phyloP scores from a whole-genome alignment of 2,797 vertebrate species.

The Siniperca undulata region DNA sequence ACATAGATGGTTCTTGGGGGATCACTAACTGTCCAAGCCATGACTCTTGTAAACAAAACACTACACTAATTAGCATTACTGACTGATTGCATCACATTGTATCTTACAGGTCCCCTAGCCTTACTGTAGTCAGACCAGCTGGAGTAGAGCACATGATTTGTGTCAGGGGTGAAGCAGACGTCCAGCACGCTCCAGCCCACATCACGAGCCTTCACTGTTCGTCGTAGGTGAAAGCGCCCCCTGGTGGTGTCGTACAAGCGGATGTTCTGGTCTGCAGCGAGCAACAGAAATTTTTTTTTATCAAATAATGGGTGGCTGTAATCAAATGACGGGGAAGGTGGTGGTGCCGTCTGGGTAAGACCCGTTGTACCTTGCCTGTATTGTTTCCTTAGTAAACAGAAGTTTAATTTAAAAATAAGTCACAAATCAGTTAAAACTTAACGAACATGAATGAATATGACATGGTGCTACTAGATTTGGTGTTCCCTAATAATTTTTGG shows the following conservation, averaged over 20 bases:
- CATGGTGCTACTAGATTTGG: neutral
- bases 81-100: neutral
- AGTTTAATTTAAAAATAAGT: slow-evolving; percentile 2
- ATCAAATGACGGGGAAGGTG: neutral
- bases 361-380: neutral
- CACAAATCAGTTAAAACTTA: neutral
- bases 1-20: neutral
- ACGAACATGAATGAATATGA: neutral
- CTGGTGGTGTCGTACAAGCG: slow-evolving; percentile 91
- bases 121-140: slow-evolving; percentile 98
- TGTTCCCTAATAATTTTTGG: neutral
- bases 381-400: slow-evolving; percentile 17
- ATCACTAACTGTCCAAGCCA: neutral
- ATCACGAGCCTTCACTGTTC: slow-evolving; percentile 91
- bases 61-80: neutral
- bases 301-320: neutral
- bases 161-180: slow-evolving; percentile 93
- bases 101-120: slow-evolving; percentile 53
- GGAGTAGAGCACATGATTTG: slow-evolving; percentile 90
- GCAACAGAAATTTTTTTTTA: neutral
- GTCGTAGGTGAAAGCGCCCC: slow-evolving; percentile 87
- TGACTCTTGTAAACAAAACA: neutral
- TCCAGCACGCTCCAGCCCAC: slow-evolving; percentile 96
- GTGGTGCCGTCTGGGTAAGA: neutral
- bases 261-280: slow-evolving; percentile 89